Evolutionary conservation across 2,113 vertebrate genomes (phyloP), one percentile per base, ranked within the genome.

Genomic region (Dromaius novaehollandiae): DNA sequence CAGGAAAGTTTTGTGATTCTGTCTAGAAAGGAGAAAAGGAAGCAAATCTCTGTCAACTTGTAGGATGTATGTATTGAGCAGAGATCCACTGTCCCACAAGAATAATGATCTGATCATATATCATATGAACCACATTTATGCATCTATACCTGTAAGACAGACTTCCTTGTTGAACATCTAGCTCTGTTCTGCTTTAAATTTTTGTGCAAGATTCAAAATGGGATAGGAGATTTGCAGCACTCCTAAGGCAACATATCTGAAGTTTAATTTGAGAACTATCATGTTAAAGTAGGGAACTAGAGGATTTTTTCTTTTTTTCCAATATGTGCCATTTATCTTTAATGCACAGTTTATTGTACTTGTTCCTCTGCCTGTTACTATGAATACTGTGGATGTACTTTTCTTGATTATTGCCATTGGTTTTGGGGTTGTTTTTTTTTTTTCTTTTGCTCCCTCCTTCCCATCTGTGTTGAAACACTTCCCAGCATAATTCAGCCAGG

Each of bases 401-500:
- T 92, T 60, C 25, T 77, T 51, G 15, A 60, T 26, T 85, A n/a
- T 58, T 86, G 30, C 34, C 7, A 2, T 16, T 50, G 6, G 15
- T 36, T 38, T 69, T 84, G 58, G 42, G 30, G 89, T 90, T 42
- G 55, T 2, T 25, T 42, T 50, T 46, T 84, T 58, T 44, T 53
- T 55, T 46, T 50, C 25, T 44, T 71, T 89, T 82, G 16, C 34
- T 86, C 64, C 77, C 77, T 97, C 84, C 90, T 97, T 95, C 74
- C 97, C 96, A 94, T 97, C 95, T 96, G 84, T 68, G 85, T 79
- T 20, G 40, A 89, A 95, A 34, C 40, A 40, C 40, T 96, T 91
- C 70, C 84, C 95, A 89, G 58, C 50, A 80, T 61, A 93, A 91
- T 94, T 97, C 93, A 96, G 95, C 95, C 97, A 97, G 91, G 97